Percentiles rank a stretch among this genome's conserved stretches.
phyloP scores from a whole-genome alignment of 2,888 invertebrate species.

The Timandra comae region DNA sequence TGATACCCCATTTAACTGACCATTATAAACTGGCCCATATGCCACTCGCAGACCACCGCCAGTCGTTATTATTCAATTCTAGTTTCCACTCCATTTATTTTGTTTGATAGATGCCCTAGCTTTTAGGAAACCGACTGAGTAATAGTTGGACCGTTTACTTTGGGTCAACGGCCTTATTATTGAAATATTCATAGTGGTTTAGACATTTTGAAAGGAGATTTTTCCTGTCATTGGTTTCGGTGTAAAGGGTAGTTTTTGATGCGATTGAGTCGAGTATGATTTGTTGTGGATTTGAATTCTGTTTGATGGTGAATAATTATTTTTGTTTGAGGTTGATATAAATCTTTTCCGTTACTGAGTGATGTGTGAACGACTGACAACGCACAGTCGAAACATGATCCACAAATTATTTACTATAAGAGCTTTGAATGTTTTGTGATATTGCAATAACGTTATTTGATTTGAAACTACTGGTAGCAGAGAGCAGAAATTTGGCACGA shows the following conservation, averaged over 20 bases:
- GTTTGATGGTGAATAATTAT: background rate
- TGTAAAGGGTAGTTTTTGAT: background rate
- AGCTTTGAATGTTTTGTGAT: too few species aligned
- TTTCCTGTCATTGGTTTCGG: background rate
- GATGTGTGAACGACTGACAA: too few species aligned
- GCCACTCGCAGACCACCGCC: background rate
- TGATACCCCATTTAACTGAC: too few species aligned
- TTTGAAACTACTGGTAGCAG: too few species aligned
- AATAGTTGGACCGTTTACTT: constrained; percentile 5
- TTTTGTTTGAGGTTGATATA: too few species aligned
- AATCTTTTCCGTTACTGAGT: too few species aligned
- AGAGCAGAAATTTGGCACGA: too few species aligned
- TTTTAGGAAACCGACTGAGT: constrained; percentile 8
- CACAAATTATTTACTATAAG: too few species aligned
- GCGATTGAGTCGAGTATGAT: background rate
- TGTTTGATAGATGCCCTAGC: constrained; percentile 8
- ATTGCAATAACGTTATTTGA: too few species aligned
- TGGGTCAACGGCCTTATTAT: background rate
- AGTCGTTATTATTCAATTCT: constrained; percentile 12
- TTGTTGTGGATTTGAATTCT: background rate
- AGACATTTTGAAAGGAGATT: background rate
- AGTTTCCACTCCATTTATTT: constrained; percentile 12
- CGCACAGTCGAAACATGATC: too few species aligned
- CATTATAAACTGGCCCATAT: background rate
- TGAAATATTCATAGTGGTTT: too few species aligned